A percentile compares a stretch with the other conserved stretches of the same genome.
Evolutionary conservation across 2,797 vertebrate species (phyloP).

Genomic region (Chaunax sp.): DNA sequence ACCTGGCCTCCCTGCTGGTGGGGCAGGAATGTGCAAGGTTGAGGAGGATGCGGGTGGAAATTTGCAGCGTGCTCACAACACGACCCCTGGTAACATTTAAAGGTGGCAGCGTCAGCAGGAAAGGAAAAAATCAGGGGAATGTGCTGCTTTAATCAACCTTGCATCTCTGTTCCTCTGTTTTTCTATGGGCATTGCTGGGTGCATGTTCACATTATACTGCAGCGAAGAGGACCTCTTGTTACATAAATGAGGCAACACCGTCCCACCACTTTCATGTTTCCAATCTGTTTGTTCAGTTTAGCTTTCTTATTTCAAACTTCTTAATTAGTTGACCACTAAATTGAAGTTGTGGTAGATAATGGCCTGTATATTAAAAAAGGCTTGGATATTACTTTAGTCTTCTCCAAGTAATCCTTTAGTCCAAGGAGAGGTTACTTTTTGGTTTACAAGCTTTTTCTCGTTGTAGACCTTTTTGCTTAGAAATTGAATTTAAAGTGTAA

Average conservation of each 20-base stretch:
- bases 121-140: slow-evolving; percentile 64
- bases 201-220: background rate
- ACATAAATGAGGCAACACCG: slow-evolving; percentile 29
- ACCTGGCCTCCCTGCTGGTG: slow-evolving; percentile 73
- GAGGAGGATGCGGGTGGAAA: slow-evolving; percentile 69
- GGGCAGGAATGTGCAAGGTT: slow-evolving; percentile 70
- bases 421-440: too few species aligned
- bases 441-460: too few species aligned
- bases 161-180: slow-evolving; percentile 54
- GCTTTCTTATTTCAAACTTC: slow-evolving; percentile 8
- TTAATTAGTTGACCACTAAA: background rate
- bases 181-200: slow-evolving; percentile 2
- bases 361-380: background rate
- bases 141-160: slow-evolving; percentile 78
- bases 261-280: slow-evolving; percentile 21
- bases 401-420: background rate
- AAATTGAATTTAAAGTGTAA: too few species aligned
- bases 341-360: background rate
- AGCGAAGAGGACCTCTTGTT: slow-evolving; percentile 27
- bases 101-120: slow-evolving; percentile 72
- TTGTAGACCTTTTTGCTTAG: too few species aligned
- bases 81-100: slow-evolving; percentile 67
- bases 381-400: background rate
- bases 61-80: slow-evolving; percentile 70
- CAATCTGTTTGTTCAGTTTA: slow-evolving; percentile 8